phyloP scores from a whole-genome alignment of 2,888 invertebrate species.

The Acanthosepion esculentum region DNA sequence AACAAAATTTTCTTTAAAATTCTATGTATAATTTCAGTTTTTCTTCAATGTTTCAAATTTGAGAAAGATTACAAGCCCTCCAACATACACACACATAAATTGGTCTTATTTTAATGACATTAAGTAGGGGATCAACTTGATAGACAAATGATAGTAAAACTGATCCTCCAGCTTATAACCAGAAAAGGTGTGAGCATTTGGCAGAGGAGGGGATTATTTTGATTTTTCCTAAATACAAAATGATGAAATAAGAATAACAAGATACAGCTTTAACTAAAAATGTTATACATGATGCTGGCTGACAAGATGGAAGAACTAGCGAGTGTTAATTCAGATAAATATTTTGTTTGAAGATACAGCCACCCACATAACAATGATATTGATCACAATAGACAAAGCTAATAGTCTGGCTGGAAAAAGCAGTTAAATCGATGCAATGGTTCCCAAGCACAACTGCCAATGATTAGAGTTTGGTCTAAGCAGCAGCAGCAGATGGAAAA shows the following conservation, averaged over 20 bases:
- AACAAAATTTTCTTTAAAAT: too few species aligned
- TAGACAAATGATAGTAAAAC: too few species aligned
- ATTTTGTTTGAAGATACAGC: not conserved
- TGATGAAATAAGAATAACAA: not conserved
- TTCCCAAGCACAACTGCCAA: not conserved
- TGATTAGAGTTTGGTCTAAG: not conserved
- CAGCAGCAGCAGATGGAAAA: not conserved
- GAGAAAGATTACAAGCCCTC: too few species aligned
- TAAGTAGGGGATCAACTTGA: too few species aligned
- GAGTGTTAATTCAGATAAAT: not conserved
- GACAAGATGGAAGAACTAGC: not conserved
- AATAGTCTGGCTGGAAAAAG: not conserved
- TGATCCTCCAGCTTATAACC: too few species aligned
- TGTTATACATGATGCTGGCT: not conserved
- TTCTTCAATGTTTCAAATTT: too few species aligned
- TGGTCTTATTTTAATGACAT: too few species aligned
- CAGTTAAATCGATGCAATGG: not conserved
- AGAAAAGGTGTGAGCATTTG: too few species aligned
- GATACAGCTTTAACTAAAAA: not conserved
- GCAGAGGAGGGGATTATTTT: too few species aligned
- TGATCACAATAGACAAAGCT: constrained; percentile 14
- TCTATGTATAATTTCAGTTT: too few species aligned
- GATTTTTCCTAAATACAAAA: too few species aligned
- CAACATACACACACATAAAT: too few species aligned
- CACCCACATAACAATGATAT: not conserved